phyloP scores from a whole-genome alignment of 1,140 invertebrate species.

The Pseudobourletiella spinata region DNA sequence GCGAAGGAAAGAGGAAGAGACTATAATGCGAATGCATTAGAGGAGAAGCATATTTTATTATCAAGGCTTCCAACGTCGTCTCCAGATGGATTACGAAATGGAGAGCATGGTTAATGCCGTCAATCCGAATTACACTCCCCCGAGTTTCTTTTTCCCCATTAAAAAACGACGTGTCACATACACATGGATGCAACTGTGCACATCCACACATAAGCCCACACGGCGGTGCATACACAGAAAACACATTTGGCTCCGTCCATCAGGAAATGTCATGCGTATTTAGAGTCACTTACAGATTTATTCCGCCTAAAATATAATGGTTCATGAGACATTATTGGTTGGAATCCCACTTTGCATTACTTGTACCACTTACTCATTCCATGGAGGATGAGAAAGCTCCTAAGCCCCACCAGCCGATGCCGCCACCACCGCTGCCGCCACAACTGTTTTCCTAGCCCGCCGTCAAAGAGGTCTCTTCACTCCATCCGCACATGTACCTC shows the following conservation, averaged over 20 bases:
- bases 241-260: constrained; percentile 1
- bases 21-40: constrained; percentile 6
- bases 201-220: no score
- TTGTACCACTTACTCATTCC: no score
- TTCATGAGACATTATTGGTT: no score
- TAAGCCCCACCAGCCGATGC: no score
- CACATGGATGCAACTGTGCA: no score
- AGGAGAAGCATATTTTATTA: not conserved
- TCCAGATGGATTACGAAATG: constrained; percentile 10
- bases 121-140: constrained; percentile 7
- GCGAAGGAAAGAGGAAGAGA: not conserved
- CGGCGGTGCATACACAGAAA: not conserved
- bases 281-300: not conserved
- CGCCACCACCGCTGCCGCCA: no score
- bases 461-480: no score
- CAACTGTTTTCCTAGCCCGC: no score
- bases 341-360: no score
- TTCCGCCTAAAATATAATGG: no score
- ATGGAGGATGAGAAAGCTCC: no score
- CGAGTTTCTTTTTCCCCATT: not conserved
- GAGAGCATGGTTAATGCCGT: constrained; percentile 7
- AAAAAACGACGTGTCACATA: not conserved
- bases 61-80: constrained; percentile 1
- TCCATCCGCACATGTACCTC: no score
- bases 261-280: constrained; percentile 6